Base-by-base conservation (phyloP, 2,113 vertebrate genomes). In the Pelvicachromis taeniatus region DNA sequence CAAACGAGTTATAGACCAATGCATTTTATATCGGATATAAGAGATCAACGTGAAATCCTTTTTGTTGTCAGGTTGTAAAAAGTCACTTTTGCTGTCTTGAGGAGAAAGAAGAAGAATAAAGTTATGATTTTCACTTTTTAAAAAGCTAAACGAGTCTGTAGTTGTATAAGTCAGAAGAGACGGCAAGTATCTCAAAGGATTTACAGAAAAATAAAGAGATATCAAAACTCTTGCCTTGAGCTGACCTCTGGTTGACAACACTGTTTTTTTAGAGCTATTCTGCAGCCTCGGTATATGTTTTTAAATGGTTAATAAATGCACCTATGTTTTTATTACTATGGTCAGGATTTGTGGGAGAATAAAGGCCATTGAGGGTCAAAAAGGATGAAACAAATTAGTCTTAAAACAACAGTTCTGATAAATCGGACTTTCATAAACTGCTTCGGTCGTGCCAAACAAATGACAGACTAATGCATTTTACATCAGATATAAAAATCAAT, bases 21-120 rank as follows among this genome's bases (percentile, higher is more conserved):
- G 35, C 35, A 38, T 38, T 38, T 38, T 9, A 63, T 3, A 65
- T 65, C 19, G 38, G 61, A 2, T 19, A 65, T 0, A 40, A 21
- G 10, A 4, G 6, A 33, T 33, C 33, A 33, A 7, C 7, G 1
- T 4, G 59, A 63, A 61, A 21, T 65, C 2, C 0, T 38, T 65
- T 65, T 65, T 63, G 33, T 38, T 38, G 0, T 4, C 19, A 38
- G 11, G 33, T 38, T 65, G 61, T 38, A 40, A 38, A 65, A 38
- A 63, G 19, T 38, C 59, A 63, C 33, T 0, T 63, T 63, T 63
- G 19, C 59, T 8, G 59, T 63, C 59, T 38, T 63, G 2, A 21
- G n/a, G 11, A 23, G 61, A 65, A 65, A 40, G 2, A 65, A 17
- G 14, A 70, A 48, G 48, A 70, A 70, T 16, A 45, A 38, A 2